A percentile compares a stretch with the other conserved stretches of the same genome.
phyloP scores from a whole-genome alignment of 2,888 invertebrate genomes.

The Linyphia triangularis region DNA sequence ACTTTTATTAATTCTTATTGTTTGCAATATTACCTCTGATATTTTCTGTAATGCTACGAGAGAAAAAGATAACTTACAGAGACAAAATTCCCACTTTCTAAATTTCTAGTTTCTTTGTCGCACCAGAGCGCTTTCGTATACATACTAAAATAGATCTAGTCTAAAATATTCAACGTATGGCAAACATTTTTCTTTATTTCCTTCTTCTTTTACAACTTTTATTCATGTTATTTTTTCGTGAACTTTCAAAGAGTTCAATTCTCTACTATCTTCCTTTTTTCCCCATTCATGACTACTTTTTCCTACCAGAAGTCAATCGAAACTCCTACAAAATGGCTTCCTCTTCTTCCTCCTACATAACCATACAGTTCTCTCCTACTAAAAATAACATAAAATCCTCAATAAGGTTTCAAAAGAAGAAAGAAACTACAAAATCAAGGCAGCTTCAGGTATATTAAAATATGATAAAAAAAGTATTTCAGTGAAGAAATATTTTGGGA shows the following conservation, averaged over 20 bases:
- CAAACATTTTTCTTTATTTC: neutral
- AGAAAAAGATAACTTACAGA: too few species aligned
- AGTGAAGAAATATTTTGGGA: constrained; percentile 29
- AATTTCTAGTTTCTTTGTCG: neutral
- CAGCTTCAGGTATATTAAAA: constrained; percentile 27
- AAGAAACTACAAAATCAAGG: too few species aligned
- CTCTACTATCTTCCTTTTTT: neutral
- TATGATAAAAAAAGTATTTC: constrained; percentile 21
- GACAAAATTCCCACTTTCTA: too few species aligned
- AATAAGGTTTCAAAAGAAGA: neutral
- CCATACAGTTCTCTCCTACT: constrained; percentile 7
- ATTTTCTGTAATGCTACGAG: too few species aligned
- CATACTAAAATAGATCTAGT: neutral
- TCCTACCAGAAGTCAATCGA: neutral
- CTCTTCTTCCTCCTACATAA: neutral
- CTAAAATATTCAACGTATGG: neutral
- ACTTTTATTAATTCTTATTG: neutral
- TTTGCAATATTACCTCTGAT: neutral
- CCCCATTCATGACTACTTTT: constrained; percentile 1
- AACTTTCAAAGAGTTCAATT: neutral
- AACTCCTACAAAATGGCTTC: neutral
- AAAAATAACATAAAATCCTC: constrained; percentile 14
- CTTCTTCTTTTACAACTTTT: neutral
- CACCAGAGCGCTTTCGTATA: neutral
- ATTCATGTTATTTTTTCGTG: neutral